phyloP scores from a whole-genome alignment of 1,140 invertebrate species.

The Nasonia giraulti region DNA sequence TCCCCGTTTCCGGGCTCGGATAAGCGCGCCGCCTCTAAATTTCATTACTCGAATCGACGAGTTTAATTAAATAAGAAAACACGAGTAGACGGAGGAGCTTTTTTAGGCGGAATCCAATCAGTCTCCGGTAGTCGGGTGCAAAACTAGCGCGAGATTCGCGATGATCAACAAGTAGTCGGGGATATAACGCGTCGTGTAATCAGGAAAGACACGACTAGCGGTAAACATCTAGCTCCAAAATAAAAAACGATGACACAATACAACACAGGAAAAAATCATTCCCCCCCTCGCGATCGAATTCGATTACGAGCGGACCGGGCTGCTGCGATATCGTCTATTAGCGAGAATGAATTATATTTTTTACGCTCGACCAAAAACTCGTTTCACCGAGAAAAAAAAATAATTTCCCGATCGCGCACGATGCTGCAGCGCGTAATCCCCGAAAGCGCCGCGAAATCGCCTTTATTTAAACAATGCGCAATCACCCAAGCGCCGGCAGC shows the following conservation, averaged over 20 bases:
- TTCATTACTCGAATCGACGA: conserved; percentile 46
- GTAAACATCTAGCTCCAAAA: no score
- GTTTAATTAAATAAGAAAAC: conserved; percentile 49
- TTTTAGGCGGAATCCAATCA: background rate
- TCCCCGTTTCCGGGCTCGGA: background rate
- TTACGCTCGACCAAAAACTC: background rate
- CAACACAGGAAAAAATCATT: no score
- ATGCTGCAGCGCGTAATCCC: no score
- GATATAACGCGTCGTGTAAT: no score
- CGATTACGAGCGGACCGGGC: background rate
- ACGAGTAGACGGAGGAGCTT: background rate
- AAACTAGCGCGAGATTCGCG: no score
- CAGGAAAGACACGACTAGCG: no score
- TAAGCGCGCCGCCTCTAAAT: conserved; percentile 39
- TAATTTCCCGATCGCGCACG: no score
- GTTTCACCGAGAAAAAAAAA: background rate
- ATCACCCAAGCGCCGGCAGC: background rate
- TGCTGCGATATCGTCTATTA: background rate
- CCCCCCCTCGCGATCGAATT: background rate
- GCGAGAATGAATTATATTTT: background rate
- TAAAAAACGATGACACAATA: no score
- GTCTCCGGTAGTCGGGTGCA: background rate
- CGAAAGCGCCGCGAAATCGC: background rate
- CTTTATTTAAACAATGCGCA: conserved; percentile 1
- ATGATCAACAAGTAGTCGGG: background rate